Evolutionary conservation across 2,888 invertebrate genomes (phyloP), one percentile per base, ranked within the genome.

Genomic region (Glaucopsyche alexis): DNA sequence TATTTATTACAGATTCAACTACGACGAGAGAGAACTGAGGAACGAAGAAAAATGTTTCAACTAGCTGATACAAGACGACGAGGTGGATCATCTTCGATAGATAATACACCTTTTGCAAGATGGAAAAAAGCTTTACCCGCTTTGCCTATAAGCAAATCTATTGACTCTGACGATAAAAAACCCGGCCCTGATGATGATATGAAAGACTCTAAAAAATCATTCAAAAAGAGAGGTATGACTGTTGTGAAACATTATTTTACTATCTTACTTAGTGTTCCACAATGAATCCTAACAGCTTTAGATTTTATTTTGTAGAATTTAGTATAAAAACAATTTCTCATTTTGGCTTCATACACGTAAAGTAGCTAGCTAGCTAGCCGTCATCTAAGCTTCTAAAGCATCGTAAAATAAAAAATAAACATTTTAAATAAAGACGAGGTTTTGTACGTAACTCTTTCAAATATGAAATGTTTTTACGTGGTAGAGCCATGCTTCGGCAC

Each of bases 1-100:
- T 52, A 9, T 52, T 8, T 16, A 55, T 86, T 87, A 72, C 77
- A 96, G 95, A 95, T 96, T 75, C 97, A 98, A 89, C 83, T 98
- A 74, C 94, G 96, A 38, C 94, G 97, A 81, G 99, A 99, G 85
- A 94, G 98, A 74, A 98, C 98, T 0, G 99, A 98, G 88, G 98
- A 98, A 84, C 94, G 98, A 74, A 94, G 97, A 78, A 98, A 98
- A 93, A 96, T 98, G 94, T 98, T 98, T 81, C 97, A 97, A 89
- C 93, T 98, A 80, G 98, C 96, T 0, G 98, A 96, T 79, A 95
- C 94, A 77, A 85, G 95, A 82, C 83, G 94, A 82, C 81, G 94
- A 73, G 90, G 87, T 81, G 88, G 93, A 76, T 92, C 95, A 74
- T 87, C 95, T 72, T 94, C 95, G 80, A 85, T 94, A 84, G 94